Evolutionary conservation across 2,888 invertebrate species (phyloP).

Genomic region (Eudemis profundana): DNA sequence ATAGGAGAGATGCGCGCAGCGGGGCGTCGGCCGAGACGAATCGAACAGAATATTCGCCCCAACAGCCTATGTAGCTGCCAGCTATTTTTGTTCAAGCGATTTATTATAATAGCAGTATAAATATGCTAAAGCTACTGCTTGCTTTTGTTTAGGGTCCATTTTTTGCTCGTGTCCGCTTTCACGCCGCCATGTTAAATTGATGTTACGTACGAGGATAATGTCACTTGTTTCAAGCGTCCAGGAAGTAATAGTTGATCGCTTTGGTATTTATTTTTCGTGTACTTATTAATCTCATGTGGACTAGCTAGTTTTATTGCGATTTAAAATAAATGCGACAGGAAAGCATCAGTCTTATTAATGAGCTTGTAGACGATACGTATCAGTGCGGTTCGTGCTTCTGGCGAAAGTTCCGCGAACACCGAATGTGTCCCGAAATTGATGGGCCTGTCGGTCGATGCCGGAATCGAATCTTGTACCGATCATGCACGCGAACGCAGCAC

Average conservation of each 20-base stretch:
- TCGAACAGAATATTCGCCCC: conserved; percentile 57
- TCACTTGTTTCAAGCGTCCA: conserved; percentile 13
- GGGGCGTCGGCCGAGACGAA: conserved; percentile 62
- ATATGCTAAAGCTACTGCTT: conserved; percentile 24
- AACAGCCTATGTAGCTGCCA: conserved; percentile 42
- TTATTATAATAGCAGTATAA: conserved; percentile 57
- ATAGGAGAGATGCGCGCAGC: conserved; percentile 71
- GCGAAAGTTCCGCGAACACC: conserved; percentile 79
- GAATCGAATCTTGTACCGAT: conserved; percentile 70
- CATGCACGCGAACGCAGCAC: conserved; percentile 70
- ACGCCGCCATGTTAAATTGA: not conserved
- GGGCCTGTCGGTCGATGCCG: conserved; percentile 69
- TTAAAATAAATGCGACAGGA: conserved; percentile 19
- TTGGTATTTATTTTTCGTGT: conserved; percentile 10
- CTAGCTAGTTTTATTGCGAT: conserved; percentile 23
- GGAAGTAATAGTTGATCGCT: conserved; percentile 23
- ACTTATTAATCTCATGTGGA: conserved; percentile 2
- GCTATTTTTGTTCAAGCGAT: conserved; percentile 57
- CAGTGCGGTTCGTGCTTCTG: conserved; percentile 68
- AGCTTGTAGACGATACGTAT: conserved; percentile 65
- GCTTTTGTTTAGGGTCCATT: not conserved
- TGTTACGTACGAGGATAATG: conserved; percentile 15
- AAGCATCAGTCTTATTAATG: conserved; percentile 57
- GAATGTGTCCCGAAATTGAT: conserved; percentile 78
- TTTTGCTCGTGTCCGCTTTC: conserved; percentile 1